Evolutionary conservation across 2,888 invertebrate species (phyloP).

Genomic region (Drosophila atroscutellata): DNA sequence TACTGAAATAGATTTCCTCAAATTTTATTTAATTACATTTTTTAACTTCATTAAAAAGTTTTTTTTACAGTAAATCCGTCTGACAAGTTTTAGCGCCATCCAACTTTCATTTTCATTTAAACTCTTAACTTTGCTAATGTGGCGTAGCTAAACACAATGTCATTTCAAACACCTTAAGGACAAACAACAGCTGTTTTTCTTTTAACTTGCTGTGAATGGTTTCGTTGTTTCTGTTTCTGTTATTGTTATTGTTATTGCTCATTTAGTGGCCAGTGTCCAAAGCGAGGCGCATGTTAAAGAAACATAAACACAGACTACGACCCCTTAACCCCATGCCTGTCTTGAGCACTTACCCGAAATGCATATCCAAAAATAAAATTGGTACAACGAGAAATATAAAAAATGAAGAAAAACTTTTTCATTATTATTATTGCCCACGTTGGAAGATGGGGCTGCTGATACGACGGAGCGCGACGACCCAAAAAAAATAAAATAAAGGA

Average conservation of each 20-base stretch:
- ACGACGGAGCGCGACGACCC: constrained; percentile 49
- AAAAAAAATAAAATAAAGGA: constrained; percentile 29
- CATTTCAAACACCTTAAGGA: constrained; percentile 17
- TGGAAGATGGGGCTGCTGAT: constrained; percentile 70
- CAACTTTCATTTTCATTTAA: neutral
- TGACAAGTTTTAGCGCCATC: neutral
- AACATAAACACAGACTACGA: constrained; percentile 67
- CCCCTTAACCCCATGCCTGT: constrained; percentile 51
- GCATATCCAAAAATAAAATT: constrained; percentile 40
- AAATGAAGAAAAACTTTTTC: constrained; percentile 53
- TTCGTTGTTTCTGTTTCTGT: constrained; percentile 19
- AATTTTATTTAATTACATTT: neutral
- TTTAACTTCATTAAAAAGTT: neutral
- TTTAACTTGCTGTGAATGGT: constrained; percentile 4
- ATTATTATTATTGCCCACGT: constrained; percentile 77
- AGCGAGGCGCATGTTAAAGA: constrained; percentile 56
- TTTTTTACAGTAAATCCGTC: neutral
- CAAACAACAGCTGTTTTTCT: constrained; percentile 40
- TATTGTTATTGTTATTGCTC: constrained; percentile 12
- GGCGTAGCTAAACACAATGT: neutral
- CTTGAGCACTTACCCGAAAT: constrained; percentile 50
- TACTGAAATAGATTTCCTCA: neutral
- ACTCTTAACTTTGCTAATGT: neutral
- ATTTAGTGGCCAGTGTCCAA: constrained; percentile 32
- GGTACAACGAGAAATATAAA: constrained; percentile 1